Percentiles rank a stretch among this genome's conserved stretches.
Conservation (phyloP, 2,888 invertebrate species). For the Zootermopsis nevadensis region DNA sequence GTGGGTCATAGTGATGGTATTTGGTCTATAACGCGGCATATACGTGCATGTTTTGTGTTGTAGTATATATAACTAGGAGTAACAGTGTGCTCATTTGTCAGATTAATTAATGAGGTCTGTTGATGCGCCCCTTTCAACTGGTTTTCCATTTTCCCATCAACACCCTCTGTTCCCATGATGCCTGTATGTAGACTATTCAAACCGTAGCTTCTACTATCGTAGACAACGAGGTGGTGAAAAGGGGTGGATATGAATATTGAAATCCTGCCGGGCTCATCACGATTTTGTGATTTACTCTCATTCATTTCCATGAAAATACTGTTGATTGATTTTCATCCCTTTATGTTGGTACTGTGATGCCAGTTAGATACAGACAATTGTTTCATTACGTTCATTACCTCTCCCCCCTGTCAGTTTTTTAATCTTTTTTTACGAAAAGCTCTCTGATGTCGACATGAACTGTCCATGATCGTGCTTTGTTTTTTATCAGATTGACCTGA, state of each 20-base stretch:
- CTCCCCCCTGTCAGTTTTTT: background rate
- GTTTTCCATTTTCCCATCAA: constrained; percentile 11
- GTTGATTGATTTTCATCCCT: constrained; percentile 37
- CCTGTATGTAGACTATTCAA: background rate
- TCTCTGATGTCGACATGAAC: background rate
- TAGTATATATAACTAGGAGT: background rate
- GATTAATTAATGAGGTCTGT: constrained; percentile 49
- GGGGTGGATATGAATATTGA: constrained; percentile 32
- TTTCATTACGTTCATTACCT: background rate
- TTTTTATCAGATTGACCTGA: constrained; percentile 39
- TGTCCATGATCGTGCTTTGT: constrained; percentile 19
- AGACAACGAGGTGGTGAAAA: background rate
- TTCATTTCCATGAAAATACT: constrained; percentile 39
- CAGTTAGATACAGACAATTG: background rate
- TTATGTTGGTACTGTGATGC: background rate
- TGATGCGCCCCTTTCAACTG: constrained; percentile 24
- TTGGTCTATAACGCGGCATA: constrained; percentile 2
- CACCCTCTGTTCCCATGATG: constrained; percentile 8
- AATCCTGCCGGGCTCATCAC: constrained; percentile 25
- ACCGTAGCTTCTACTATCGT: constrained; percentile 11
- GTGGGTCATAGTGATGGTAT: constrained; percentile 23
- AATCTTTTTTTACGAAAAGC: background rate
- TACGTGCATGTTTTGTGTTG: constrained; percentile 20
- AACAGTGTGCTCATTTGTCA: constrained; percentile 47
- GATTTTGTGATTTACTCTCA: constrained; percentile 41